A percentile compares a stretch with the other conserved stretches of the same genome.
Conservation (phyloP, 2,113 vertebrate genomes). For the Hemiprocne comata region DNA sequence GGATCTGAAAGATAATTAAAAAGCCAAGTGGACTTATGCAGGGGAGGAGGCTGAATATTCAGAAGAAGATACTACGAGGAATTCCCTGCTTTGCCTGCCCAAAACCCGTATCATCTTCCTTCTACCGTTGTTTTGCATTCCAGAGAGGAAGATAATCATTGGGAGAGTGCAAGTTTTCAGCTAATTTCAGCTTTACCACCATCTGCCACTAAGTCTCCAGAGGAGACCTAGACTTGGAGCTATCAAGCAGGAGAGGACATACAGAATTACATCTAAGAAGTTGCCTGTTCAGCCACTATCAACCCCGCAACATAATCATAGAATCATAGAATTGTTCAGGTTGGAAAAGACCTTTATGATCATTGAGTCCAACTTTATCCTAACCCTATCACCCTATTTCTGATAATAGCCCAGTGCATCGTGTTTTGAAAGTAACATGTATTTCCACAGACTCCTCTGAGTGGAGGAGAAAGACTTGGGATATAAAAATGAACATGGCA, state of each 20-base stretch:
- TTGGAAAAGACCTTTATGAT: no score
- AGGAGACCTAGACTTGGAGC: constrained; percentile 1
- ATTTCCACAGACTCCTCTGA: neutral
- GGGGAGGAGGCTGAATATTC: constrained; percentile 24
- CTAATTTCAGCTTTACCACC: constrained; percentile 46
- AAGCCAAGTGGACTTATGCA: constrained; percentile 22
- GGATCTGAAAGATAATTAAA: constrained; percentile 61
- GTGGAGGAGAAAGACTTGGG: constrained; percentile 5
- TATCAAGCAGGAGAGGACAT: constrained; percentile 17
- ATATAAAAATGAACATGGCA: neutral
- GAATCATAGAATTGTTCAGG: no score
- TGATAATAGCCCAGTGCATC: neutral
- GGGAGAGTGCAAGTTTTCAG: constrained; percentile 12
- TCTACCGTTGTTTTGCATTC: neutral
- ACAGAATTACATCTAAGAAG: constrained; percentile 16
- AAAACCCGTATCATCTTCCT: constrained; percentile 3
- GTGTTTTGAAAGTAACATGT: neutral
- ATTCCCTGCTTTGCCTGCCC: neutral
- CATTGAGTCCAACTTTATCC: no score
- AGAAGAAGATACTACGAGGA: neutral
- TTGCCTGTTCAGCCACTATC: neutral
- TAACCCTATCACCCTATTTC: no score
- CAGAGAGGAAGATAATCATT: neutral
- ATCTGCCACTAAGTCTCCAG: constrained; percentile 35
- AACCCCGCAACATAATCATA: neutral